phyloP scores from a whole-genome alignment of 1,140 invertebrate genomes.

The Drosophila persimilis region DNA sequence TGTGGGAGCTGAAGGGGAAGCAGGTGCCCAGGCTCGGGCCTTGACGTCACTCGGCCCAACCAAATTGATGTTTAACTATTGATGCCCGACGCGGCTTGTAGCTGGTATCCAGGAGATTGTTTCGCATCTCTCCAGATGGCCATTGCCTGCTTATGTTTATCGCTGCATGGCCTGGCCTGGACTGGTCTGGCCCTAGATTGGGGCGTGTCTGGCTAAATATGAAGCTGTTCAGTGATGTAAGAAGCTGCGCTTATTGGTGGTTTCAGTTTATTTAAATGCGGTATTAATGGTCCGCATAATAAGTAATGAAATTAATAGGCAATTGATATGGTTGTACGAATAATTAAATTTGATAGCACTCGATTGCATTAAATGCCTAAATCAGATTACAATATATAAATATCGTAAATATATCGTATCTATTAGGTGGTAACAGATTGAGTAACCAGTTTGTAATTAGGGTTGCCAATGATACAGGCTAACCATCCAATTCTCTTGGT shows the following conservation, averaged over 20 bases:
- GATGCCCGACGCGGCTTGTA: slow-evolving; percentile 37
- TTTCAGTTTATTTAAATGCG: slow-evolving; percentile 1
- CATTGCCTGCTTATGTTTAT: slow-evolving; percentile 42
- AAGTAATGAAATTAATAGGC: slow-evolving; percentile 6
- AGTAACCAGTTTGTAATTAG: too few relatives aligned
- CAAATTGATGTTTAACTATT: slow-evolving; percentile 63
- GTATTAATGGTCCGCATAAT: slow-evolving; percentile 2
- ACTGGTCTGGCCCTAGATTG: slow-evolving; percentile 30
- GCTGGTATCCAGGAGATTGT: slow-evolving; percentile 22
- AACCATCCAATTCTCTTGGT: too few relatives aligned
- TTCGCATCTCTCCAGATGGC: slow-evolving; percentile 5
- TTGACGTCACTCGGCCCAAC: slow-evolving; percentile 45
- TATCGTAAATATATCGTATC: too few relatives aligned
- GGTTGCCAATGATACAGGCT: too few relatives aligned
- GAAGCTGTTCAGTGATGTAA: slow-evolving; percentile 42
- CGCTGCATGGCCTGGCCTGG: slow-evolving; percentile 31
- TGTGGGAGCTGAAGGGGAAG: slow-evolving; percentile 14
- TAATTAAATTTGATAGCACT: too few relatives aligned
- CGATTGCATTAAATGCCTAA: too few relatives aligned
- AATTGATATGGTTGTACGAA: slow-evolving; percentile 1
- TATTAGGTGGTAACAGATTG: too few relatives aligned
- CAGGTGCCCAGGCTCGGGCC: slow-evolving; percentile 23
- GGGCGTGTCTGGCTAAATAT: slow-evolving; percentile 44
- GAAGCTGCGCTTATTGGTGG: not conserved
- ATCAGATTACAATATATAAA: too few relatives aligned